Base-by-base conservation (phyloP, 2,888 invertebrate species). In the Scaptomyza tumidula region DNA sequence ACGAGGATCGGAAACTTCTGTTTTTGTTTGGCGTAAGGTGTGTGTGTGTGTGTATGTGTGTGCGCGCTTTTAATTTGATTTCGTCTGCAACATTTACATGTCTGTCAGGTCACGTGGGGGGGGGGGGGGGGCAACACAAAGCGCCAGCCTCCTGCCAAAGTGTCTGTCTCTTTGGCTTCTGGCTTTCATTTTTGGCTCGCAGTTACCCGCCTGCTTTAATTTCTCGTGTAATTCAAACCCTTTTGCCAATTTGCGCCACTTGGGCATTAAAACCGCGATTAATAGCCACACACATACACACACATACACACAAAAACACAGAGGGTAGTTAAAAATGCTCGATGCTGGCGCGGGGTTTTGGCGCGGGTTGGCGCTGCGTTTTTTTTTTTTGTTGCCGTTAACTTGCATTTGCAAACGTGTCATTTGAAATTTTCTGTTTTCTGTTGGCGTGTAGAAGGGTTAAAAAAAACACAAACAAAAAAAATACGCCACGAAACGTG, bases 181-280 rank as follows among this genome's bases (percentile, higher is more conserved):
- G 67, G 10, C 31, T 55, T 52, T 46, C 59, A 62, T 56, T 74
- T 67, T 66, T 14, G 59, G 46, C 63, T 55, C 52, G 10, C 54
- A 10, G 50, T 35, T 37, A 10, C 54, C 41, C 57, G 48, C 13
- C 45, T 11, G 43, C 19, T 37, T 37, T 37, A 14, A 39, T 39
- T 39, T 14, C 39, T 14, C 16, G 53, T 66, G 76, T 74, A 78
- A 82, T 76, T 78, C 71, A 78, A 87, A 82, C 86, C 83, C 82
- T 84, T 41, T 85, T 69, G 80, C 86, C 88, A 87, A 85, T 86
- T 87, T 83, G 81, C 83, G 71, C 83, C 86, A 87, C 77, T 87
- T 70, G 88, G 73, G 78, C 82, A 88, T 89, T 85, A 88, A 89
- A 89, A 85, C 87, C 87, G 71, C 88, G 87, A 84, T 85, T 84